Evolutionary conservation across 2,113 vertebrate genomes (phyloP).

Genomic region (Psilopsiagon aymara): DNA sequence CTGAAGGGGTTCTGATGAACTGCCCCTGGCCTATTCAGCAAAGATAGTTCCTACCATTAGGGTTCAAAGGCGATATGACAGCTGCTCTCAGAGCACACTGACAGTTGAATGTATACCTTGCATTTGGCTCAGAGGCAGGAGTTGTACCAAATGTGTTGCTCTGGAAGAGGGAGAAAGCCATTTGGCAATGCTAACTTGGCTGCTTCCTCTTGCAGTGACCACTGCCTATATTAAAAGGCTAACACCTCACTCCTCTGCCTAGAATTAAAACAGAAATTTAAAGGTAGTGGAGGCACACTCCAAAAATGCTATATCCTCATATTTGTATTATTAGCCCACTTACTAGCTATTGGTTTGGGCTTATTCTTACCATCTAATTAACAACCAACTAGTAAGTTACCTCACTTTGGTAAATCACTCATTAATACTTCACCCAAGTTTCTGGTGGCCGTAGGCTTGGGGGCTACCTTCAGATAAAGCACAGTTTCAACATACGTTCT

Average conservation of each 20-base stretch:
- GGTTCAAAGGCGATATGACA: not conserved
- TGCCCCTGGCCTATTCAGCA: not conserved
- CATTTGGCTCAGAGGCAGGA: not conserved
- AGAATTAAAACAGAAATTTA: not conserved
- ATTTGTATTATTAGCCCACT: not conserved
- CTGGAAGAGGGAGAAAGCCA: not conserved
- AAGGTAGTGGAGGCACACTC: accelerated
- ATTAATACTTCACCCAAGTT: not conserved
- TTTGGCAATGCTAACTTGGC: not conserved
- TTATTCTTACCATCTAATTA: not conserved
- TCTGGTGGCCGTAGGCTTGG: not conserved
- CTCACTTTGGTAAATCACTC: not conserved
- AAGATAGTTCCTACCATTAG: accelerated
- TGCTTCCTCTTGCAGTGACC: not conserved
- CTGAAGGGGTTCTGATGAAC: not conserved
- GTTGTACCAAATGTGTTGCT: accelerated
- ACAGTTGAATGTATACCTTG: accelerated
- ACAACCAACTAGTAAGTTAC: not conserved
- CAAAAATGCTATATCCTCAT: not conserved
- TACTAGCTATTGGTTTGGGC: not conserved
- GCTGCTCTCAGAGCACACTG: not conserved
- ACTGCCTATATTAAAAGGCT: not conserved
- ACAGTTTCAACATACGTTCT: accelerated
- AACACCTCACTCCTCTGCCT: not conserved
- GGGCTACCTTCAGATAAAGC: not conserved